These are phyloP conservation scores for Scolanthus callimorphus DNA, from an alignment of 92 coral and sea anemone species.

Conservation along the genomic window DNA sequence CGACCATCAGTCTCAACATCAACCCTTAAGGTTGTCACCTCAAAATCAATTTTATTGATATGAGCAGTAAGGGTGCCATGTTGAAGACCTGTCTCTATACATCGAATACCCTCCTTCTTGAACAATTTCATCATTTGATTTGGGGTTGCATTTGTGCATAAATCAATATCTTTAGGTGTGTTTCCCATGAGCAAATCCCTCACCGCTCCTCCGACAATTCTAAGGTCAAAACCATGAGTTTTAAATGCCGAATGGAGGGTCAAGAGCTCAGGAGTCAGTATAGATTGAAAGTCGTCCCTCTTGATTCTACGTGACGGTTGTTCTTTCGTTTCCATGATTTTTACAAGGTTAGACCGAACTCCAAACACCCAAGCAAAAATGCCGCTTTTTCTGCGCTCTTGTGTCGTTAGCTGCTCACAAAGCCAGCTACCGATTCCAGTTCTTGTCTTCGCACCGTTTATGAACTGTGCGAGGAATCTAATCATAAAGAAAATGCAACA, in stretches of 20 bases:
- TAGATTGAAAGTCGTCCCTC: slow-evolving; percentile 54
- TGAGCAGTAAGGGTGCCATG: slow-evolving; percentile 98
- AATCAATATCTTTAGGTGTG: slow-evolving; percentile 83
- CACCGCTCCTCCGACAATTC: slow-evolving; percentile 96
- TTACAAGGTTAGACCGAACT: no score
- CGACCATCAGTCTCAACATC: slow-evolving; percentile 96
- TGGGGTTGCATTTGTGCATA: slow-evolving; percentile 94
- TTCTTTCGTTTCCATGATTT: no score
- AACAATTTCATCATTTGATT: slow-evolving; percentile 83
- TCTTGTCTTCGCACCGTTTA: no score
- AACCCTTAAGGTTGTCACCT: slow-evolving; percentile 87
- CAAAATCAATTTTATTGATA: slow-evolving; percentile 65
- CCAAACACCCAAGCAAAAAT: no score
- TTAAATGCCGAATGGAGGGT: slow-evolving; percentile 59
- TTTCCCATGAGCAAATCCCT: slow-evolving; percentile 79
- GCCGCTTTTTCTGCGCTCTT: no score
- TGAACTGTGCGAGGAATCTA: no score
- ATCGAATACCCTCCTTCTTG: slow-evolving; percentile 58
- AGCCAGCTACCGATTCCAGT: no score
- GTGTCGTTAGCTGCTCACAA: no score
- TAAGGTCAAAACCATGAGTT: slow-evolving; percentile 71
- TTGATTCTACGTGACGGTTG: slow-evolving; percentile 53
- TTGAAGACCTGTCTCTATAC: slow-evolving; percentile 87
- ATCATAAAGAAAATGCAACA: no score
- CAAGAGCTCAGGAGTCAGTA: slow-evolving; percentile 75